phyloP scores from a whole-genome alignment of 2,888 invertebrate genomes.

The Apotomis turbidana region DNA sequence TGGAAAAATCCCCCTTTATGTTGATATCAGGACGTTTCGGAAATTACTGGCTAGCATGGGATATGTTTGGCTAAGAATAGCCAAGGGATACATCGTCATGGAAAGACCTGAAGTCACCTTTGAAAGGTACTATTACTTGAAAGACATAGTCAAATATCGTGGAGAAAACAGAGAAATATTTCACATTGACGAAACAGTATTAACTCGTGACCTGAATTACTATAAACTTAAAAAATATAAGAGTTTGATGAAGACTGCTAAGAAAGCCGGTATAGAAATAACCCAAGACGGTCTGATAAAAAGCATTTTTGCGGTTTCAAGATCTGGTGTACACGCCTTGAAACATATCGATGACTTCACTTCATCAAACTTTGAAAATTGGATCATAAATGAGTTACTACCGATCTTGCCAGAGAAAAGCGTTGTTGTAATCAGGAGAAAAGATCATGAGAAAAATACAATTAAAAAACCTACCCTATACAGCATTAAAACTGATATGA shows the following conservation, averaged over 20 bases:
- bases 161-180: conserved; percentile 44
- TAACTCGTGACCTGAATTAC: neutral
- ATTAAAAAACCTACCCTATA: conserved; percentile 41
- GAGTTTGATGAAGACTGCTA: conserved; percentile 8
- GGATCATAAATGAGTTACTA: conserved; percentile 46
- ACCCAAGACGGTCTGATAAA: conserved; percentile 1
- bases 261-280: neutral
- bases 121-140: conserved; percentile 57
- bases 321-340: conserved; percentile 39
- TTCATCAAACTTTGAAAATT: conserved; percentile 45
- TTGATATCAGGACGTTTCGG: conserved; percentile 54
- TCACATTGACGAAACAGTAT: conserved; percentile 49
- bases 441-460: conserved; percentile 43
- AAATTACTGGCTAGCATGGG: conserved; percentile 53
- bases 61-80: conserved; percentile 54
- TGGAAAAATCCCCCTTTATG: conserved; percentile 47
- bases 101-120: conserved; percentile 56
- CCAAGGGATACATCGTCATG: conserved; percentile 47
- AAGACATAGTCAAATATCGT: conserved; percentile 46
- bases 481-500: conserved; percentile 50
- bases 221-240: conserved; percentile 37
- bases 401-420: conserved; percentile 44
- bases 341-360: conserved; percentile 41
- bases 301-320: conserved; percentile 48
- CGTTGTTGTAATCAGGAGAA: conserved; percentile 49